Base-by-base conservation (phyloP, 2,113 vertebrate genomes). In the Mustelus asterias region DNA sequence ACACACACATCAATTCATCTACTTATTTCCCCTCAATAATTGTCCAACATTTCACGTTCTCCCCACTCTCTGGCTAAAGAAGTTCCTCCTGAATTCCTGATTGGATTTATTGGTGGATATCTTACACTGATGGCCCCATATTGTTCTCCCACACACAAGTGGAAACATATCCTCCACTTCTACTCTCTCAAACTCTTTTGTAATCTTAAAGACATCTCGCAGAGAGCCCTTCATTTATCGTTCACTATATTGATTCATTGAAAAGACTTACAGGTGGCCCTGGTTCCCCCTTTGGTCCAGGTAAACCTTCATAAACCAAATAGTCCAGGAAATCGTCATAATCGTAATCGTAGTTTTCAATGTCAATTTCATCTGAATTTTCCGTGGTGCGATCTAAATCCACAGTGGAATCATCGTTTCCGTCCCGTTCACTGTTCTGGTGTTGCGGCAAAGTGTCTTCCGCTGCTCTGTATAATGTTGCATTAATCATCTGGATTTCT, bases 241-340 rank as follows among this genome's bases (percentile, higher is more conserved):
- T 80, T 95, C 95, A 96, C 95, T 96, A 86, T 26, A 96, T 89
- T 96, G 97, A 97, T 83, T 95, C 96, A 96, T 96, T 97, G 9
- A 95, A 96, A 24, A 72, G 96, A 99, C 99, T 99, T 98, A 99
- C 99, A 96, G 98, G 97, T 97, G 97, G 97, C 97, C 99, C 99
- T 37, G 98, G 97, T 96, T 99, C 99, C 97, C 99, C 99, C 98
- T 99, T 99, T 95, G 98, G 98, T 96, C 99, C 99, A 96, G 96
- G 98, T 83, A 98, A 97, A 96, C 97, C 98, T 95, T 98, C 98
- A 85, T 98, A 98, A 96, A 99, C 98, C 29, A 98, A 98, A 96
- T 98, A 96, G 96, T 98, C 97, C 80, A 98, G 98, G 96, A 97
- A 97, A 96, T 99, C 98, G 96, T 99, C 98, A 95, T 98, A 98